Conservation (phyloP, 2,113 vertebrate genomes). For the Chiloscyllium plagiosum region DNA sequence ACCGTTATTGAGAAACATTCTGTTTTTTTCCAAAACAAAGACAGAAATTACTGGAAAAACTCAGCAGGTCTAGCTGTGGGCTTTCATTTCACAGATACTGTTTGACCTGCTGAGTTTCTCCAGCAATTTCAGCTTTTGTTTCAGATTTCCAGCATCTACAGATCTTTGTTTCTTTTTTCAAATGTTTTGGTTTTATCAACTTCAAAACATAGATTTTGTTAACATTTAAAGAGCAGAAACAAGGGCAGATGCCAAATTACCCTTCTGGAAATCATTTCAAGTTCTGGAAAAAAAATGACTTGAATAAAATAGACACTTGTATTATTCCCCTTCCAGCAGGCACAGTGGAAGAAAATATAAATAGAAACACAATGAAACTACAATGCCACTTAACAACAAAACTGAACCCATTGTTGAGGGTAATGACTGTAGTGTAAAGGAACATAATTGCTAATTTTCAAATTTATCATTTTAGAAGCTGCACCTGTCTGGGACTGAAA, state of each 20-base stretch:
- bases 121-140: too few species aligned
- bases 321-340: neutral
- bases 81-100: too few species aligned
- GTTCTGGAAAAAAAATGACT: neutral
- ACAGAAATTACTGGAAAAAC: too few species aligned
- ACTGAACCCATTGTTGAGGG: too few species aligned
- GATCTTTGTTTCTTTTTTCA: too few species aligned
- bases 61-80: too few species aligned
- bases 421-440: neutral
- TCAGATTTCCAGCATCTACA: too few species aligned
- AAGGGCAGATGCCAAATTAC: neutral
- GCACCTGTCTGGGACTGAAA: neutral
- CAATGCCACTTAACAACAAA: neutral
- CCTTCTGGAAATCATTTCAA: neutral
- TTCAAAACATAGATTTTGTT: neutral
- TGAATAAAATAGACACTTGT: neutral
- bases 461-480: neutral
- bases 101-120: too few species aligned
- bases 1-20: neutral
- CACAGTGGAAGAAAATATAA: neutral
- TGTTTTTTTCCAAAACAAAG: neutral
- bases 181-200: too few species aligned
- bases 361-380: neutral
- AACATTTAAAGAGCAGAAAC: neutral
- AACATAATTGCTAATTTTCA: neutral